Conservation (phyloP, 53 echinoderm and acorn worm species). For the Hippasteria phrygiana region DNA sequence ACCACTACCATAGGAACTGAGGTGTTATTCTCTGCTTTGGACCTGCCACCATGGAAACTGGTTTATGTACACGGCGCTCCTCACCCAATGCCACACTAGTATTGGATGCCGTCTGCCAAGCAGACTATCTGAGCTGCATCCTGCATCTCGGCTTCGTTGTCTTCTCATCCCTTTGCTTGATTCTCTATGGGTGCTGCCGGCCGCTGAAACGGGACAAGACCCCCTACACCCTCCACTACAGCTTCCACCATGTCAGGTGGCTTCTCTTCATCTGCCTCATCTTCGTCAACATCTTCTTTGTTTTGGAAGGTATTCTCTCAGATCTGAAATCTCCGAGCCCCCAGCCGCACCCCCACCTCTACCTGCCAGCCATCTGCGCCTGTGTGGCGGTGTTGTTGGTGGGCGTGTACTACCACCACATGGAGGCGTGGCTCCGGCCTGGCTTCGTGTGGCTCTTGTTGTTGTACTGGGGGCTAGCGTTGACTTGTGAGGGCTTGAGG, state of each 20-base stretch:
- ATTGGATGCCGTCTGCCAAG: neutral
- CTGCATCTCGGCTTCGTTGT: slow-evolving; percentile 62
- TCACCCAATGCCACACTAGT: neutral
- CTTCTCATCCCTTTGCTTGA: slow-evolving; percentile 47
- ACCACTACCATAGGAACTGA: too few species aligned
- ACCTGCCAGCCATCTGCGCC: slow-evolving; percentile 38
- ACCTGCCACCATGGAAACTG: neutral
- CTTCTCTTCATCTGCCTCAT: slow-evolving; percentile 1
- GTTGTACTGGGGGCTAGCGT: slow-evolving; percentile 48
- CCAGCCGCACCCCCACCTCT: slow-evolving; percentile 51
- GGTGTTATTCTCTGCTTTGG: too few species aligned
- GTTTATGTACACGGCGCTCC: neutral
- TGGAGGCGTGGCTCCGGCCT: slow-evolving; percentile 29
- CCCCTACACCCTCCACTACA: slow-evolving; percentile 40
- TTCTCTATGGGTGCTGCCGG: slow-evolving; percentile 46
- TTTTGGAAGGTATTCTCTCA: slow-evolving; percentile 54
- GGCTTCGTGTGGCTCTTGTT: slow-evolving; percentile 24
- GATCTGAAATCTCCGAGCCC: slow-evolving; percentile 22
- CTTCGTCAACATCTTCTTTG: slow-evolving; percentile 13
- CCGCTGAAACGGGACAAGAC: neutral
- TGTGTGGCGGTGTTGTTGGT: slow-evolving; percentile 12
- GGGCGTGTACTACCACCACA: slow-evolving; percentile 35
- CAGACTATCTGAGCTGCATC: slow-evolving; percentile 19
- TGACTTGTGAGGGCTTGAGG: slow-evolving; percentile 29
- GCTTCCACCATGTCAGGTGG: slow-evolving; percentile 56